Base-by-base conservation (phyloP, 2,888 invertebrate genomes). In the Seladonia tumulorum region DNA sequence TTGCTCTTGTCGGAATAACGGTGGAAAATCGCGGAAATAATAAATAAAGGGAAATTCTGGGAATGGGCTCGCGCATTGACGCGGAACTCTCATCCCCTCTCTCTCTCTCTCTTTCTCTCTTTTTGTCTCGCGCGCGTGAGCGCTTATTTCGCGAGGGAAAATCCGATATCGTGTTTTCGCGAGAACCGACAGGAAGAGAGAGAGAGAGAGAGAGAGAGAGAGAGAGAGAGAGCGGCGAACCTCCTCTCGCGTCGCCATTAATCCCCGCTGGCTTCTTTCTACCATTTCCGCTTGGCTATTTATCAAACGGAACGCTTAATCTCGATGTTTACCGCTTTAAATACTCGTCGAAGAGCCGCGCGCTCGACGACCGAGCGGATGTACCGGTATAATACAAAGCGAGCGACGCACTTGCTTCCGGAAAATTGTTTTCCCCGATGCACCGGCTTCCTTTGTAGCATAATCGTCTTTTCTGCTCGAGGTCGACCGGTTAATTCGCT, bases 321-420 rank as follows among this genome's bases (percentile, higher is more conserved):
- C 76, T 25, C 66, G 29, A 71, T 49, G 82, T 82, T 82, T 76
- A 66, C 49, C 71, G 22, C 45, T 73, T 75, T 75, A 57, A 66
- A 29, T 29, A 72, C 76, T 83, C 53, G 2, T 16, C 42, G 45
- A 45, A n/a, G 60, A 42, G 0, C 45, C 35, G 45, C 60, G 29
- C 60, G 29, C 14, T 53, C 22, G 22, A 10, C 53, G 53, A 8
- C 53, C 53, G 53, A 53, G 22, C 53, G 53, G 22, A 53, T 53
- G 8, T 53, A 7, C 53, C 7, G 22, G 0, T 22, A 22, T 2
- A 53, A 22, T 8, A 53, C 53, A 53, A 53, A 53, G 53, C 53
- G 53, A 22, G 2, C 53, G 16, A 60, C 60, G 25, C 5, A n/a
- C 14, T 7, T 14, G 16, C 60, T 29, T 29, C 5, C 29, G 60